These are phyloP conservation scores for Zophobas morio DNA, from an alignment of 1,140 invertebrate species.

Conservation along the genomic window DNA sequence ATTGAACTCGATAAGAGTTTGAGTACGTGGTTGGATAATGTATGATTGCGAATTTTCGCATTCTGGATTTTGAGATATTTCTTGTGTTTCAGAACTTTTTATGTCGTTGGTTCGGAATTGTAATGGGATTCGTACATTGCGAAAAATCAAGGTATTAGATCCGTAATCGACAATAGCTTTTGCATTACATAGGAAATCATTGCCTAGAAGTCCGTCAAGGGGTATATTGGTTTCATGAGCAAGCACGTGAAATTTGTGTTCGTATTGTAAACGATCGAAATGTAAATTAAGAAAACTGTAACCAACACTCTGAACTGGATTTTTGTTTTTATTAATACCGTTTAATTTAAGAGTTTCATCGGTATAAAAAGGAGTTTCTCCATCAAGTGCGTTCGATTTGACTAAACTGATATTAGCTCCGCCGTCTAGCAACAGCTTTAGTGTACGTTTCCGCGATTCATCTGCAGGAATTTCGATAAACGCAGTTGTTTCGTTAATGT, in stretches of 20 bases:
- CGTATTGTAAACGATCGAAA: background rate
- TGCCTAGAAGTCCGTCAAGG: background rate
- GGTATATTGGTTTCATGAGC: slow-evolving; percentile 42
- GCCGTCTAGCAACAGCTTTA: slow-evolving; percentile 1
- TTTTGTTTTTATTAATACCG: slow-evolving; percentile 6
- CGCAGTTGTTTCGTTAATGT: background rate
- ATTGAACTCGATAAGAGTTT: slow-evolving; percentile 50
- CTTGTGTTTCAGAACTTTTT: background rate
- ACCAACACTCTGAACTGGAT: slow-evolving; percentile 11
- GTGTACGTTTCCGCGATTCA: background rate
- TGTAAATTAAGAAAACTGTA: slow-evolving; percentile 11
- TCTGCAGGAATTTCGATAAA: slow-evolving; percentile 3
- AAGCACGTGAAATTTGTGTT: slow-evolving; percentile 13
- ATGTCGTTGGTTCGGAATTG: background rate
- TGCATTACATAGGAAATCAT: slow-evolving; percentile 1
- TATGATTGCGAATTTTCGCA: background rate
- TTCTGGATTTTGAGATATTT: slow-evolving; percentile 6
- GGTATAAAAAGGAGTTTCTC: background rate
- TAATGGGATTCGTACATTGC: background rate
- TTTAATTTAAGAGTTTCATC: slow-evolving; percentile 8
- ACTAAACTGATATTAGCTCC: slow-evolving; percentile 1
- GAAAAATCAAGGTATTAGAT: background rate
- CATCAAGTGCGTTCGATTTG: background rate
- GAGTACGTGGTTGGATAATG: slow-evolving; percentile 34
- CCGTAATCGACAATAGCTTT: background rate